phyloP scores from a whole-genome alignment of 2,888 invertebrate genomes.

The Horisme vitalbata region DNA sequence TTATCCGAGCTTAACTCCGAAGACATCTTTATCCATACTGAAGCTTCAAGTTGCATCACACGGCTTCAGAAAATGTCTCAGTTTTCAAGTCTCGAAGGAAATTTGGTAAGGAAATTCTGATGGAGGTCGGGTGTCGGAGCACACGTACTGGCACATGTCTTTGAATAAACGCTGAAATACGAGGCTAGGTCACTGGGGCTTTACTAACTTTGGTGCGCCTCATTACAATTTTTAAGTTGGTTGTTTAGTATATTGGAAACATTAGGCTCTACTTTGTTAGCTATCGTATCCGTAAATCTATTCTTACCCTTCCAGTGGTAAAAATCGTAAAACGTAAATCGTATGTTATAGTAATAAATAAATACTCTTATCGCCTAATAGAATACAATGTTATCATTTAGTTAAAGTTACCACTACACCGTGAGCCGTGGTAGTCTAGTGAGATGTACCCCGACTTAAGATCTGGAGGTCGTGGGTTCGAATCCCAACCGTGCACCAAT shows the following conservation, averaged over 20 bases:
- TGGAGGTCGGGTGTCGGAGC: conserved; percentile 33
- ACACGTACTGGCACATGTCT: conserved; percentile 31
- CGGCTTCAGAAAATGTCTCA: conserved; percentile 32
- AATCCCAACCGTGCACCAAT: too few species aligned
- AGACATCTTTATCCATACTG: conserved; percentile 31
- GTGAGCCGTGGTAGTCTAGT: too few species aligned
- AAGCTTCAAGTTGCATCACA: conserved; percentile 33
- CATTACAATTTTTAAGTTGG: background rate
- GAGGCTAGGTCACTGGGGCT: conserved; percentile 34
- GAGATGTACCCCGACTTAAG: too few species aligned
- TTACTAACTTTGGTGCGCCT: conserved; percentile 12
- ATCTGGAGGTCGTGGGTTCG: too few species aligned
- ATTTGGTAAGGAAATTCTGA: conserved; percentile 39
- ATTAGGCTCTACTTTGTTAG: too few species aligned
- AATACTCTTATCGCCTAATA: too few species aligned
- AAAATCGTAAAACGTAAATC: too few species aligned
- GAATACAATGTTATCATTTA: too few species aligned
- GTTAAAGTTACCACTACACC: too few species aligned
- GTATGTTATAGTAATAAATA: too few species aligned
- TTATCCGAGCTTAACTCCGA: conserved; percentile 29
- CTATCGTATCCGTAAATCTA: too few species aligned
- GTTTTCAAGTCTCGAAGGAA: conserved; percentile 39
- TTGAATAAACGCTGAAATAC: conserved; percentile 37
- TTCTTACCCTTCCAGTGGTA: too few species aligned
- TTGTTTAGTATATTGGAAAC: background rate